Conservation (phyloP, 2,113 vertebrate genomes). For the Phocoena phocoena region DNA sequence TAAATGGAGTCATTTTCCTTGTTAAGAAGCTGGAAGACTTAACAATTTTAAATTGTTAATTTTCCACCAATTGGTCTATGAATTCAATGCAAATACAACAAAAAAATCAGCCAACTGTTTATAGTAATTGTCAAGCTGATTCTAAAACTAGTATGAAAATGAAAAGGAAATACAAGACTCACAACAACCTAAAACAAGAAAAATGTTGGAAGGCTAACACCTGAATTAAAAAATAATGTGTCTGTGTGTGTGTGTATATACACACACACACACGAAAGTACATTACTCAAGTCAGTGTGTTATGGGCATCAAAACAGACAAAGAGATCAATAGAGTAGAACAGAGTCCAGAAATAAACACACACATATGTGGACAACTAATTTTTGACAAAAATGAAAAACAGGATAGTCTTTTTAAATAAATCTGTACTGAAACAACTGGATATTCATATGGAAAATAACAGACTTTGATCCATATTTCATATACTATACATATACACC, state of each 20-base stretch:
- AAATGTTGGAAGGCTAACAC: neutral
- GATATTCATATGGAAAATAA: neutral
- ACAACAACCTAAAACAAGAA: neutral
- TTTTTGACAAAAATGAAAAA: neutral
- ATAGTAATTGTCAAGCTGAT: neutral
- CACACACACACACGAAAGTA: too few species aligned
- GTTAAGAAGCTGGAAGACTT: neutral
- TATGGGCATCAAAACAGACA: neutral
- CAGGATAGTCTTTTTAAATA: neutral
- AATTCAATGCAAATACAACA: neutral
- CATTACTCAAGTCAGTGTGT: neutral
- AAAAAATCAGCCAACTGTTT: rapidly evolving
- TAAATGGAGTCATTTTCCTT: neutral
- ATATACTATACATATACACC: neutral
- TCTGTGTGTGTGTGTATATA: rapidly evolving
- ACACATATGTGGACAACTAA: neutral
- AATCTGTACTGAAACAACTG: neutral
- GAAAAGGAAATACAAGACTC: neutral
- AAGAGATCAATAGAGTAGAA: neutral
- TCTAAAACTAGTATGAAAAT: neutral
- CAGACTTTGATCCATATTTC: neutral
- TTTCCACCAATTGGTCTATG: neutral
- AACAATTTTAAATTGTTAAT: neutral
- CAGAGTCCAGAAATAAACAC: neutral
- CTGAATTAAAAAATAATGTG: neutral